These are phyloP conservation scores for Carlito syrichta DNA, from an alignment of 2,113 vertebrate genomes.

Conservation along the genomic window DNA sequence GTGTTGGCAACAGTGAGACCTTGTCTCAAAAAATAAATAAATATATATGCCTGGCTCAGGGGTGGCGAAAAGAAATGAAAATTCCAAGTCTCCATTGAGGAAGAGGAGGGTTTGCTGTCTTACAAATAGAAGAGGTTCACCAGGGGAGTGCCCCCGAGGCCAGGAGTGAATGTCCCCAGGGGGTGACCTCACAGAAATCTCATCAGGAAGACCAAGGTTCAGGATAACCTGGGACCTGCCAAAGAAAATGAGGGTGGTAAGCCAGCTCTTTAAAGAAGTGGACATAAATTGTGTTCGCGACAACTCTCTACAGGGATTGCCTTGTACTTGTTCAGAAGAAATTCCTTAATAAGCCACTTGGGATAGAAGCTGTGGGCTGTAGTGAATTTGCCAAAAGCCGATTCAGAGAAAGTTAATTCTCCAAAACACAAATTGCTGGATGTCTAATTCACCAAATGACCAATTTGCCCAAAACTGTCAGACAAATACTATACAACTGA, in stretches of 20 bases:
- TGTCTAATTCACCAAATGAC: not conserved
- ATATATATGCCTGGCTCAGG: not conserved
- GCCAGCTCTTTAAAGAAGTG: not conserved
- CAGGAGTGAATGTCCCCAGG: not conserved
- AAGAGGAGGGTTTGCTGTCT: not conserved
- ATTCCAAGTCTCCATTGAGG: not conserved
- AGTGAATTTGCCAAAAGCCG: slow-evolving; percentile 26
- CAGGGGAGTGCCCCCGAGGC: not conserved
- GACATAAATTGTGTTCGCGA: not conserved
- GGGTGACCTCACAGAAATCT: not conserved
- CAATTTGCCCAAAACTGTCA: not conserved
- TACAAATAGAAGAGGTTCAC: not conserved
- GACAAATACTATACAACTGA: not conserved
- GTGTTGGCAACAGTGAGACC: no score
- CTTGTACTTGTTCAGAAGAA: not conserved
- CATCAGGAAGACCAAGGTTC: not conserved
- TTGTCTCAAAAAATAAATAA: no score
- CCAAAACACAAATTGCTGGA: slow-evolving; percentile 26
- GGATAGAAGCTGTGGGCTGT: not conserved
- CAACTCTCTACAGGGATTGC: not conserved
- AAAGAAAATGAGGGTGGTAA: not conserved
- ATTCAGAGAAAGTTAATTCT: slow-evolving; percentile 29
- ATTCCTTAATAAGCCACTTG: not conserved
- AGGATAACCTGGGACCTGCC: not conserved
- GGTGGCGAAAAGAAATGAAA: not conserved